Conservation (phyloP, 2,888 invertebrate genomes). For the Morpho achilles region DNA sequence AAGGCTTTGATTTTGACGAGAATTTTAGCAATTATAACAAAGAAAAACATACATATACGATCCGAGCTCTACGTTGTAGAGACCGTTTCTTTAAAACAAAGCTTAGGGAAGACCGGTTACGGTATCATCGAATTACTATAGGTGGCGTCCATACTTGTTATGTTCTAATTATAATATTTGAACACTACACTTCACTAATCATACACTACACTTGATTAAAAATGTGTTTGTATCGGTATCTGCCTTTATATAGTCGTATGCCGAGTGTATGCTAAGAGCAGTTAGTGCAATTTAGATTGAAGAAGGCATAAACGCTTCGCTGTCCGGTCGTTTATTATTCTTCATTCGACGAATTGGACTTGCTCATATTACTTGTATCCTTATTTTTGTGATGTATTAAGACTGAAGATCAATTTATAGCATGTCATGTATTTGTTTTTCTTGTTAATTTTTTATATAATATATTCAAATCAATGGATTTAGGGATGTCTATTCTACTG, state of each 20-base stretch:
- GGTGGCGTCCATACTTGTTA: neutral
- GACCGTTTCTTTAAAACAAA: no score
- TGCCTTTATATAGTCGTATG: conserved; percentile 12
- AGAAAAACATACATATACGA: no score
- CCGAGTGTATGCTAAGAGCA: conserved; percentile 29
- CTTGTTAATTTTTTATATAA: no score
- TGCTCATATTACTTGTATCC: conserved; percentile 43
- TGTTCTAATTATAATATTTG: conserved; percentile 22
- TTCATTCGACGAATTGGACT: conserved; percentile 46
- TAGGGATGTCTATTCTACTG: no score
- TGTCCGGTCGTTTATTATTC: conserved; percentile 56
- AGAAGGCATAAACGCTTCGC: conserved; percentile 41
- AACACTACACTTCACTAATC: conserved; percentile 9
- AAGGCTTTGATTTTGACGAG: no score
- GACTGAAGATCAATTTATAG: no score
- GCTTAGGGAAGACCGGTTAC: no score
- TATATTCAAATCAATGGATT: no score
- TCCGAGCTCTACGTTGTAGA: no score
- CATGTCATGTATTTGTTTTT: no score
- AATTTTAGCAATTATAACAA: no score
- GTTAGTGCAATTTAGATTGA: conserved; percentile 58
- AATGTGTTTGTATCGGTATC: conserved; percentile 10
- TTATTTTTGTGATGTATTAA: conserved; percentile 26
- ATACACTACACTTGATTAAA: conserved; percentile 6
- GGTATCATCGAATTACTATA: no score